phyloP scores from a whole-genome alignment of 2,888 invertebrate genomes.

The Norana najaformis region DNA sequence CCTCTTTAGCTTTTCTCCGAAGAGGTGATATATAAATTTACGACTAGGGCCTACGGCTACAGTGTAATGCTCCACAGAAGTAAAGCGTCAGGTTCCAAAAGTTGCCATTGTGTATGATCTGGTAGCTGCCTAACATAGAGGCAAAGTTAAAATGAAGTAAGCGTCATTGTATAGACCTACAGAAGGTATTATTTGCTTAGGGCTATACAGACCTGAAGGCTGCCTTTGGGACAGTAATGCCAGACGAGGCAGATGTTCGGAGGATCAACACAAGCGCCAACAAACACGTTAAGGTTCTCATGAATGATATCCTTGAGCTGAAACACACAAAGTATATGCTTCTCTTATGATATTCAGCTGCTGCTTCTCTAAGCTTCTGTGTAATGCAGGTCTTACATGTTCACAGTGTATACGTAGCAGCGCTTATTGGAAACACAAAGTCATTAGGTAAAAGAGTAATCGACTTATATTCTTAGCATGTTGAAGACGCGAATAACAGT shows the following conservation, averaged over 20 bases:
- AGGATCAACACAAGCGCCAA: conserved; percentile 81
- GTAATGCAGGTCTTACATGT: not conserved
- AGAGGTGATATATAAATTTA: too few relatives aligned
- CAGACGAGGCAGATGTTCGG: conserved; percentile 77
- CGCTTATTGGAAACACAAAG: too few relatives aligned
- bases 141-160: not conserved
- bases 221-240: conserved; percentile 80
- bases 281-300: conserved; percentile 81
- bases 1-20: too few relatives aligned
- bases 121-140: too few relatives aligned
- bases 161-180: not conserved
- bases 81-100: too few relatives aligned
- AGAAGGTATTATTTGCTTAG: not conserved
- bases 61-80: too few relatives aligned
- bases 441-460: too few relatives aligned
- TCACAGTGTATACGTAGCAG: not conserved
- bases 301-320: conserved; percentile 83
- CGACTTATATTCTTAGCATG: too few relatives aligned
- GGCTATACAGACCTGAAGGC: conserved; percentile 64
- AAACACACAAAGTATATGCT: not conserved
- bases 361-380: not conserved
- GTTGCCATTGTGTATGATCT: too few relatives aligned
- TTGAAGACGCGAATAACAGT: too few relatives aligned
- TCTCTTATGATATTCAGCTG: not conserved
- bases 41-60: too few relatives aligned